phyloP scores from a whole-genome alignment of 2,113 vertebrate species.

The Eptesicus fuscus region DNA sequence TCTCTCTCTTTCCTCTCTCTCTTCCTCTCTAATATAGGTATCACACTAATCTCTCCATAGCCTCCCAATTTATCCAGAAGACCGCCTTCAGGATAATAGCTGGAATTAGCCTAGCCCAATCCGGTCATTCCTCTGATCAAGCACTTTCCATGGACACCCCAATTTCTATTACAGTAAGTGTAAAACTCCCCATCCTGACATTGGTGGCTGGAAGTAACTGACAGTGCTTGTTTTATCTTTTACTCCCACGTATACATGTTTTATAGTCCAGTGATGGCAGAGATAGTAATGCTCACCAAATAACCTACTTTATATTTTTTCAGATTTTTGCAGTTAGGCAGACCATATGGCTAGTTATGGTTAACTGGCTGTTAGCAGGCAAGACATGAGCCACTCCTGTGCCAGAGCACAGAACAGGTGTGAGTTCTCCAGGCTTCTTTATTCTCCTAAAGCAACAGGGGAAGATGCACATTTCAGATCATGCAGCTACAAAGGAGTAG shows the following conservation, averaged over 20 bases:
- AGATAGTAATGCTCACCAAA: neutral
- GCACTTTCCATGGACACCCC: neutral
- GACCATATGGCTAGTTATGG: neutral
- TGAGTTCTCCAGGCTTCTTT: neutral
- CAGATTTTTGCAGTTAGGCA: neutral
- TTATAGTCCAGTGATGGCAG: neutral
- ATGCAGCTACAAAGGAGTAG: neutral
- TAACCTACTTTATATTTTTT: neutral
- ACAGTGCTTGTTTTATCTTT: neutral
- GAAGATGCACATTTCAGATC: neutral
- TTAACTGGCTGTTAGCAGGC: conserved; percentile 13
- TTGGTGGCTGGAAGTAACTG: neutral
- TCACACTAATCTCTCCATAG: neutral
- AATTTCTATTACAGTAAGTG: neutral
- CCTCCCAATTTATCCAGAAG: neutral
- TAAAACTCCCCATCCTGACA: neutral
- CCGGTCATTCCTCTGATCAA: neutral
- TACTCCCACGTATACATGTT: neutral
- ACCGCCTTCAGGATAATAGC: neutral
- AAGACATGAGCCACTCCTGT: neutral
- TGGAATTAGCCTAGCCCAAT: neutral
- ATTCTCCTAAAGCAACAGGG: neutral
- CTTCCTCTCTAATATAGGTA: no score
- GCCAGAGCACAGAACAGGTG: neutral
- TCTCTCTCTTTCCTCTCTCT: neutral